These are phyloP conservation scores for Tonatia bakeri DNA, from an alignment of 2,113 vertebrate genomes.

Conservation along the genomic window DNA sequence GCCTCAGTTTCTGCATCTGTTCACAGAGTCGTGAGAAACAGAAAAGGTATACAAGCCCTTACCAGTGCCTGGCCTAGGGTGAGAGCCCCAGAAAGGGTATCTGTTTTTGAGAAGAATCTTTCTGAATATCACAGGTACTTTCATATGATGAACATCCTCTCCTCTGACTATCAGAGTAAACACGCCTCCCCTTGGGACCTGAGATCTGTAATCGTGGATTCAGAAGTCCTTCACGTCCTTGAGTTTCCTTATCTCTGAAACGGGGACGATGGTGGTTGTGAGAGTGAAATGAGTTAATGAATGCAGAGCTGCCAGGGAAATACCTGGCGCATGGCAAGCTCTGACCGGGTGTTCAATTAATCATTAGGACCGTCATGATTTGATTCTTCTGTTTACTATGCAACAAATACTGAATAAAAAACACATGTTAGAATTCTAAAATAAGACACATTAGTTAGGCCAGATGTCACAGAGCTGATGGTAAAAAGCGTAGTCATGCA, in stretches of 20 bases:
- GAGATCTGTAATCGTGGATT: neutral
- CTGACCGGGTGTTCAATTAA: neutral
- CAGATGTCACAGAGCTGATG: neutral
- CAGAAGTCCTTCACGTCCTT: neutral
- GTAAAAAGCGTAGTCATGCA: neutral
- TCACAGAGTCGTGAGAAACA: neutral
- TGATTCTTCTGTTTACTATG: neutral
- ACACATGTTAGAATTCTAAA: neutral
- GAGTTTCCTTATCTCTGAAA: neutral
- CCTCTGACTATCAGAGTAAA: neutral
- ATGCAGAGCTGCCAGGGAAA: neutral
- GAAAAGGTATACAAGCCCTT: neutral
- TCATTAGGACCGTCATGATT: neutral
- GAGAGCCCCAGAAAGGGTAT: neutral
- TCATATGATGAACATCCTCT: neutral
- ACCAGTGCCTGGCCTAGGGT: neutral
- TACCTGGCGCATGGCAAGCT: neutral
- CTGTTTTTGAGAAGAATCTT: neutral
- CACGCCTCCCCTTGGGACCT: neutral
- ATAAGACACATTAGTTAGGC: neutral
- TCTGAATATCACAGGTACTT: neutral
- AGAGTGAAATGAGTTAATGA: neutral
- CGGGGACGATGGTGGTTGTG: neutral
- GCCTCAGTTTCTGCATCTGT: neutral
- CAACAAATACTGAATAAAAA: neutral